Percentiles rank a stretch among this genome's conserved stretches.
These are phyloP conservation scores for Halcyon leucocephala DNA, from an alignment of 2,797 vertebrate species.

Conservation along the genomic window DNA sequence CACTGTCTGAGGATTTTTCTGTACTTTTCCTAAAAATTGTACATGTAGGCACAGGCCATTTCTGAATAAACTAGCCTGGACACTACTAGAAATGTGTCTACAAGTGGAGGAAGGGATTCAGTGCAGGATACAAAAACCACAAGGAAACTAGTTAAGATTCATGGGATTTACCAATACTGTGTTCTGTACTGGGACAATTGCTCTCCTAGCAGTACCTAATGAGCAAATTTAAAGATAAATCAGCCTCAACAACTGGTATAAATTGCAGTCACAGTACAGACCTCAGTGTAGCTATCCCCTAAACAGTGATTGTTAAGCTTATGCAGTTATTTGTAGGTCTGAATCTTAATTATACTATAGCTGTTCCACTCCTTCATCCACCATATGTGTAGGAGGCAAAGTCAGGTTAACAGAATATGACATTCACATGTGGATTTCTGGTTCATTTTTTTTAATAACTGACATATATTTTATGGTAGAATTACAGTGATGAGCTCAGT, in stretches of 20 bases:
- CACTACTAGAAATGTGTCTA: not conserved
- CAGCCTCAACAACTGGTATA: not conserved
- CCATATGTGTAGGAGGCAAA: not conserved
- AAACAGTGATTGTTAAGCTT: not conserved
- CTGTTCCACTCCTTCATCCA: not conserved
- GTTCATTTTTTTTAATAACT: slow-evolving; percentile 37
- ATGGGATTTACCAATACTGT: not conserved
- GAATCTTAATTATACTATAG: slow-evolving; percentile 6
- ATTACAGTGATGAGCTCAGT: not conserved
- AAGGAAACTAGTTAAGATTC: not conserved
- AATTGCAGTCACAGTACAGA: not conserved
- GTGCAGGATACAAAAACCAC: not conserved
- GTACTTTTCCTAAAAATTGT: not conserved
- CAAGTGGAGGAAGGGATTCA: not conserved
- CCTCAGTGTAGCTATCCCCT: not conserved
- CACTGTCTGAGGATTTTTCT: not conserved
- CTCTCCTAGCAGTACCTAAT: not conserved
- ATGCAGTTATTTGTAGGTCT: not conserved
- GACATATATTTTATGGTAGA: slow-evolving; percentile 14
- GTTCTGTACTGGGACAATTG: not conserved
- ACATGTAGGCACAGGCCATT: not conserved
- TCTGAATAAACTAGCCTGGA: not conserved
- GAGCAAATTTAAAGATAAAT: not conserved
- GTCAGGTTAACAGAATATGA: slow-evolving; percentile 45
- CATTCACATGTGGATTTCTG: slow-evolving; percentile 35